These are phyloP conservation scores for Emydocephalus ijimae DNA, from an alignment of 2,113 vertebrate genomes.

Conservation along the genomic window DNA sequence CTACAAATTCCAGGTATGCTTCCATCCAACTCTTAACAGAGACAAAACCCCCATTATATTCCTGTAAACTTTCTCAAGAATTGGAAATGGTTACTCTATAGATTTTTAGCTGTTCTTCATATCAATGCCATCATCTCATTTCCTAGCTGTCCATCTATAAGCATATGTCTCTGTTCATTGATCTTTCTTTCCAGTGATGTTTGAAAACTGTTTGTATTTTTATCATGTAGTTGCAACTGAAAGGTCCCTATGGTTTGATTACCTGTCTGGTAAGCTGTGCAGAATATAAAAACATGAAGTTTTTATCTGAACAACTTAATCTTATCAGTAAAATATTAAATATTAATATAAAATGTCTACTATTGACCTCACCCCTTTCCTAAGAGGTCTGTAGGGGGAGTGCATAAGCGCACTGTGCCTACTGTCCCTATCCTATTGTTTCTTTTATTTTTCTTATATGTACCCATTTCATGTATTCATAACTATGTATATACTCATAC, in stretches of 20 bases:
- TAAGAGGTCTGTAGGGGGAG: too few relatives aligned
- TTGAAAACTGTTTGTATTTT: constrained; percentile 56
- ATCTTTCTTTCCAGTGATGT: constrained; percentile 15
- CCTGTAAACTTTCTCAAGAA: background rate
- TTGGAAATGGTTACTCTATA: constrained; percentile 22
- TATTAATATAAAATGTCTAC: too few relatives aligned
- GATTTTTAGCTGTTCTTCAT: constrained; percentile 9
- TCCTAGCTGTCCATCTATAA: background rate
- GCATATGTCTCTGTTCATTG: constrained; percentile 16
- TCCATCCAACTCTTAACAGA: background rate
- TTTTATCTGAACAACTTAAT: constrained; percentile 35
- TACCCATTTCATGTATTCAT: too few relatives aligned
- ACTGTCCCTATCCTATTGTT: too few relatives aligned
- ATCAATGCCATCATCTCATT: background rate
- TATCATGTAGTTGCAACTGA: constrained; percentile 38
- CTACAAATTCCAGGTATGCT: background rate
- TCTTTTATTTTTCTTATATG: too few relatives aligned
- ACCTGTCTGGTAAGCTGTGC: constrained; percentile 30
- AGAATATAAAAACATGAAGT: constrained; percentile 47
- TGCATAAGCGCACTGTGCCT: too few relatives aligned
- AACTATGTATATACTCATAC: too few relatives aligned
- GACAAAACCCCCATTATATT: background rate
- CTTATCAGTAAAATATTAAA: constrained; percentile 37
- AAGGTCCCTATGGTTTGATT: background rate
- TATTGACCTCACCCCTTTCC: too few relatives aligned